Base-by-base conservation (phyloP, 1,140 invertebrate species). In the Caenorhabditis remanei region DNA sequence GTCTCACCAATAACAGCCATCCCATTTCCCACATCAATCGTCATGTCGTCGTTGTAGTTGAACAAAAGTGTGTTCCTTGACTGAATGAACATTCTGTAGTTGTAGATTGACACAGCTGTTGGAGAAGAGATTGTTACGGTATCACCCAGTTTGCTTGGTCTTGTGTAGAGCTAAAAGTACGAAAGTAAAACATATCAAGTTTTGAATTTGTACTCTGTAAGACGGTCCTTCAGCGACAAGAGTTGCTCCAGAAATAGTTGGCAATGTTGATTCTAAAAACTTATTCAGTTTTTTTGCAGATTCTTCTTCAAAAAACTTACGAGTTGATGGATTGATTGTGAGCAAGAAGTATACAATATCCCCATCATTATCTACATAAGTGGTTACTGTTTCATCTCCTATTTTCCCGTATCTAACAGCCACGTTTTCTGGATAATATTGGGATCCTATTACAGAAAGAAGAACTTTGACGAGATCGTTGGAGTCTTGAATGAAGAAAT, bases 81-180 rank as follows among this genome's bases (percentile, higher is more conserved):
- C 46, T 75, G 67, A 46, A 75, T 46, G 67, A 46, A 75, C 67
- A 75, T 75, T 75, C 67, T n/a, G 24, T 75, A 75, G 67, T 75
- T 75, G 9, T 75, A 75, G 6, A n/a, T n/a, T 46, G 67, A n/a
- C 19, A 9, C 40, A 75, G 40, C 0, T 7, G 32, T 1, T 32
- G 40, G 6, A 0, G 41, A 75, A 46, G 41, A 75, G 24, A 75
- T 75, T 5, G 67, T 75, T 14, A 75, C 43, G 6, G 43, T 48
- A n/a, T 75, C 67, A n/a, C 67, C 67, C 5, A n/a, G 6, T 75
- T 48, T 75, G 9, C 67, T 75, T 6, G 67, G 5, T 8, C 67
- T 8, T 11, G 67, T 46, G n/a, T 75, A 75, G 67, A 75, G 43
- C 67, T 75, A 24, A 75, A 75, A n/a, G 46, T 3, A 3, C 16